Percentiles rank a stretch among this genome's conserved stretches.
Evolutionary conservation across 2,888 invertebrate species (phyloP).

Genomic region (Meteorus colon): DNA sequence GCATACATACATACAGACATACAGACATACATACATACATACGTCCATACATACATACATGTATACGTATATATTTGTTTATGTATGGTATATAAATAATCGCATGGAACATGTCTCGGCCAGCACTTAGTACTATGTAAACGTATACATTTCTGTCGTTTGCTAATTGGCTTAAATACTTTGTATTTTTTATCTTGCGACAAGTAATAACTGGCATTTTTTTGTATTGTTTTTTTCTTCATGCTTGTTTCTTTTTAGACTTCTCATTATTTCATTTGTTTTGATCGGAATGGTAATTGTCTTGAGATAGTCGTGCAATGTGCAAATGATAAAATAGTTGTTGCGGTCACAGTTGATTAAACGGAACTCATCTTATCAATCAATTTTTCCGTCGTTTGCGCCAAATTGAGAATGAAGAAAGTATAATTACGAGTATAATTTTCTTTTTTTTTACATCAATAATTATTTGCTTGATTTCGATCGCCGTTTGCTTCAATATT

Average conservation of each 20-base stretch:
- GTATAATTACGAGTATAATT: neutral
- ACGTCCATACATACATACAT: slow-evolving; percentile 36
- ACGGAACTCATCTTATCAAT: too few relatives aligned
- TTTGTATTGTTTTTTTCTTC: slow-evolving; percentile 39
- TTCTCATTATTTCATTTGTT: slow-evolving; percentile 1
- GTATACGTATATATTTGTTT: slow-evolving; percentile 23
- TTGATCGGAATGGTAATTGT: slow-evolving; percentile 59
- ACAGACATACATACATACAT: slow-evolving; percentile 3
- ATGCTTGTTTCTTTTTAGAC: neutral
- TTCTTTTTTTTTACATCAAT: neutral
- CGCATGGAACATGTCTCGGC: slow-evolving; percentile 66
- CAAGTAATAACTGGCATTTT: slow-evolving; percentile 67
- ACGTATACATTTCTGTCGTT: slow-evolving; percentile 71
- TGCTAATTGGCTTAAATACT: slow-evolving; percentile 72
- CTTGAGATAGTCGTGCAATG: slow-evolving; percentile 58
- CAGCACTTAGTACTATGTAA: slow-evolving; percentile 68
- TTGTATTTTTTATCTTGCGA: slow-evolving; percentile 63
- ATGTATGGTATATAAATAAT: slow-evolving; percentile 48
- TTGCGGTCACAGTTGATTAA: neutral
- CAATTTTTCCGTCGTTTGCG: too few relatives aligned
- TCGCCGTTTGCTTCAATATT: neutral
- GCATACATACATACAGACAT: slow-evolving; percentile 19
- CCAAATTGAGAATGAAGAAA: too few relatives aligned
- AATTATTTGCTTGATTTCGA: neutral
- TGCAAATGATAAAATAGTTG: slow-evolving; percentile 52